Percentiles rank a stretch among this genome's conserved stretches.
These are phyloP conservation scores for Lineus longissimus DNA, from an alignment of 1,140 invertebrate species.

Conservation along the genomic window DNA sequence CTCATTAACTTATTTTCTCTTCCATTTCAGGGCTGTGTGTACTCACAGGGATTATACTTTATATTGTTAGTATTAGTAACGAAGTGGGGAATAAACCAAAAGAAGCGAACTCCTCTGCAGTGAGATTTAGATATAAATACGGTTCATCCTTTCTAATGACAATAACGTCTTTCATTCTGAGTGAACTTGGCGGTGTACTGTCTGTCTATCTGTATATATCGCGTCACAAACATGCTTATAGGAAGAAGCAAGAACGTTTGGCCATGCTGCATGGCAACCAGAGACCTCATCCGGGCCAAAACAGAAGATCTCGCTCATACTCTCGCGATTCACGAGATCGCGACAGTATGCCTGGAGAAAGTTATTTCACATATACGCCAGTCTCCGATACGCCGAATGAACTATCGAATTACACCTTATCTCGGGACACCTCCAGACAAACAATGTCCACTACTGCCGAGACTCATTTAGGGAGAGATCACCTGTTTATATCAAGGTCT, in stretches of 20 bases:
- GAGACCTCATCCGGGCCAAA: conserved; percentile 20
- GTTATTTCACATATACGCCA: conserved; percentile 51
- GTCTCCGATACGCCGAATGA: conserved; percentile 49
- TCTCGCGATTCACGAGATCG: conserved; percentile 42
- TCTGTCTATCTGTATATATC: conserved; percentile 53
- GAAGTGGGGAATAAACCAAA: conserved; percentile 51
- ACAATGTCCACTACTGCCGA: conserved; percentile 49
- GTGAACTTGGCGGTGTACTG: conserved; percentile 51
- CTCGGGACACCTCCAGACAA: conserved; percentile 42
- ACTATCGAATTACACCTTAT: conserved; percentile 48
- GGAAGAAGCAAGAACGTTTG: conserved; percentile 43
- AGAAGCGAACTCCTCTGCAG: conserved; percentile 32
- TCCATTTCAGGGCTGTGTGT: conserved; percentile 43
- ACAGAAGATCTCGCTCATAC: conserved; percentile 29
- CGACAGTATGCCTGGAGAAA: conserved; percentile 45
- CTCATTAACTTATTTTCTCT: too few species aligned
- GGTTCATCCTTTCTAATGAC: conserved; percentile 52
- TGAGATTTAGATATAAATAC: conserved; percentile 45
- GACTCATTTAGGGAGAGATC: conserved; percentile 32
- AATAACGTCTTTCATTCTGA: conserved; percentile 46
- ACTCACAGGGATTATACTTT: conserved; percentile 49
- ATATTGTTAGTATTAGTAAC: conserved; percentile 51
- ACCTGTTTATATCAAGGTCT: conserved; percentile 15
- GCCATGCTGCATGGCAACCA: conserved; percentile 29
- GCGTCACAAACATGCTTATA: conserved; percentile 45